Evolutionary conservation across 2,888 invertebrate genomes (phyloP).

Genomic region (Geotrupes spiniger): DNA sequence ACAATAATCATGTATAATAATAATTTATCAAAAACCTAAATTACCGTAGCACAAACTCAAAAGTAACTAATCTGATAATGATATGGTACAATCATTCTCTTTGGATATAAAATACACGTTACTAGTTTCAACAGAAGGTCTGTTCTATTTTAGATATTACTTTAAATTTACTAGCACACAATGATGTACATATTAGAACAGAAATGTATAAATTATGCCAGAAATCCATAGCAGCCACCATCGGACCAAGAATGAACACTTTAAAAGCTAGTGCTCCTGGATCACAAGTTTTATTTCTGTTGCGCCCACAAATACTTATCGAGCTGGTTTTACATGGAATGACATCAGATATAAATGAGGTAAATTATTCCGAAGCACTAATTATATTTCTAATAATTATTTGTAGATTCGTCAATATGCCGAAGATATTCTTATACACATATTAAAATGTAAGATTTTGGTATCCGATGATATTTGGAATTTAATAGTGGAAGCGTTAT

Average conservation of each 20-base stretch:
- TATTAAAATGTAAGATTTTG: slow-evolving; percentile 63
- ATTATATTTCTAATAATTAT: not conserved
- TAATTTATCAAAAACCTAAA: too few species aligned
- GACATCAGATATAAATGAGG: slow-evolving; percentile 49
- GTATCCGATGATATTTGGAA: slow-evolving; percentile 63
- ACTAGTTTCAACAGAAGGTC: too few species aligned
- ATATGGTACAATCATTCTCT: too few species aligned
- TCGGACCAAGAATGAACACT: slow-evolving; percentile 53
- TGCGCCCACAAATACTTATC: slow-evolving; percentile 57
- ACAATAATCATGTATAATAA: too few species aligned
- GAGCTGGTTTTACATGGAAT: slow-evolving; percentile 66
- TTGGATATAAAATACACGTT: too few species aligned
- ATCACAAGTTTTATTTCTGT: slow-evolving; percentile 54
- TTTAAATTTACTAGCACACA: slow-evolving; percentile 58
- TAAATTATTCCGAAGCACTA: slow-evolving; percentile 30
- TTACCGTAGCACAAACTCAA: too few species aligned
- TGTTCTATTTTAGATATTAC: slow-evolving; percentile 51
- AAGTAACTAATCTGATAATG: too few species aligned
- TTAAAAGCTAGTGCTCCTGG: slow-evolving; percentile 45
- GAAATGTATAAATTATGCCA: slow-evolving; percentile 57
- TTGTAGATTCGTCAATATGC: slow-evolving; percentile 58
- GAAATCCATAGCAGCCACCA: slow-evolving; percentile 53
- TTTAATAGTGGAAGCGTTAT: slow-evolving; percentile 56
- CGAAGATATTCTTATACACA: slow-evolving; percentile 60
- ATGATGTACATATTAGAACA: slow-evolving; percentile 53